Evolutionary conservation across 2,888 invertebrate species (phyloP), one percentile per base, ranked within the genome.

Genomic region (Notodonta ziczac): DNA sequence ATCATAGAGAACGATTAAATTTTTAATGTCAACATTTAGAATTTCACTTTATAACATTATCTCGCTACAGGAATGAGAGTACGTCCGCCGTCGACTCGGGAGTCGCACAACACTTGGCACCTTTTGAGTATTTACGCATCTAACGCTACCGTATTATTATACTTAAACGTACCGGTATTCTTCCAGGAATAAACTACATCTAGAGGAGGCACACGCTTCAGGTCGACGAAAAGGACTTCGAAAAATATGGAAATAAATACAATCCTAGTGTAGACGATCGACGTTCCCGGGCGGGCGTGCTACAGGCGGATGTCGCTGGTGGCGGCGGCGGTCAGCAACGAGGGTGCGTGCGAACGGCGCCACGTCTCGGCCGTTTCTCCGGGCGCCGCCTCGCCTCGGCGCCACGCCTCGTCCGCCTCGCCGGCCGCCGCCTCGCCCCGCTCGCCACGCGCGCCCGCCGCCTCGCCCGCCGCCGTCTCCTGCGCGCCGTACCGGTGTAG

Each of bases 91-190:
- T 72, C 76, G 73, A 69, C 68, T 74, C 77, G 77, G 76, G 73
- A 78, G 74, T 79, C 84, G 83, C 84, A 84, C 85, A 67, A 72
- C 72, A 76, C 75, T 75, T 76, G 75, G 75, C 89, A 89, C 90
- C 88, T 86, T 87, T 83, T 91, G 91, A 91, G 91, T 91, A 91
- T 91, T 91, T 83, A 89, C 83, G 82, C 88, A 86, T 82, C 72
- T 76, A 77, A 78, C 78, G 65, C 74, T 74, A 74, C 66, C 67
- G 66, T 76, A 66, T 68, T 60, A 69, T 76, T 68, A 83, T 76
- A 80, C 76, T 78, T 81, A 83, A 77, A 78, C 81, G 72, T 82
- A 83, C 68, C 82, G 77, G 79, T 80, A 82, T 81, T 82, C 83
- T 79, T 75, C 83, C 78, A 67, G 67, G 70, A 67, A 70, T 68